Base-by-base conservation (phyloP, 1,140 invertebrate species). In the Drosophila oshimai region DNA sequence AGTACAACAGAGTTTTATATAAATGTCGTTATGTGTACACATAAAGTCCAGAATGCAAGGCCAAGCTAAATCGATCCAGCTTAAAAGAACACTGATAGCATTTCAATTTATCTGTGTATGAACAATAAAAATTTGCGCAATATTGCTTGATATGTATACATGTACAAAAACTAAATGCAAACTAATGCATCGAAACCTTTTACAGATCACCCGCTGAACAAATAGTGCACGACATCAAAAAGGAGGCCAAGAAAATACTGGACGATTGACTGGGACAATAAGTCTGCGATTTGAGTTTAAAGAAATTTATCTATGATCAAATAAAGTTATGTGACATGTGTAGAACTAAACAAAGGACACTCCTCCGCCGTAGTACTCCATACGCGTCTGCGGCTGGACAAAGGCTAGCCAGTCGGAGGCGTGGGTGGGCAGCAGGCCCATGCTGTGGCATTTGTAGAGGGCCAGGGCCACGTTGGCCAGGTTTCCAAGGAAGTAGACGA, bases 381-480 rank as follows among this genome's bases (percentile, higher is more conserved):
- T 92, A 90, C 96, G 93, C 69, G 94, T 94, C 91, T 97, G 96
- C 5, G 98, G 96, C 91, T 99, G 96, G 26, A 98, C 96, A 93
- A 99, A 99, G 33, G 98, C 98, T 28, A 99, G 92, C 99, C 99
- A 99, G 92, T 99, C 99, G 26, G 98, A 99, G 5, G 98, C 95
- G 92, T 99, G 98, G 39, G 98, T 99, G 12, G 99, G 99, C 20
- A 99, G 92, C 12, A 99, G 91, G 9, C 99, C 99, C 98, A 99
- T 99, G 41, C 97, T 98, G 75, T 99, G 98, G 92, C 98, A 99
- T 92, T 99, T 99, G 91, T 99, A 99, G 3, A 99, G 92, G 15
- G 98, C 98, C 64, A 99, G 91, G 4, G 94, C 95, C 68, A 99
- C 95, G 90, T 98, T 98, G 1, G 97, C 95, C 50, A 99, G 92